These are phyloP conservation scores for Danio choprae DNA, from an alignment of 2,797 vertebrate genomes.

Conservation along the genomic window DNA sequence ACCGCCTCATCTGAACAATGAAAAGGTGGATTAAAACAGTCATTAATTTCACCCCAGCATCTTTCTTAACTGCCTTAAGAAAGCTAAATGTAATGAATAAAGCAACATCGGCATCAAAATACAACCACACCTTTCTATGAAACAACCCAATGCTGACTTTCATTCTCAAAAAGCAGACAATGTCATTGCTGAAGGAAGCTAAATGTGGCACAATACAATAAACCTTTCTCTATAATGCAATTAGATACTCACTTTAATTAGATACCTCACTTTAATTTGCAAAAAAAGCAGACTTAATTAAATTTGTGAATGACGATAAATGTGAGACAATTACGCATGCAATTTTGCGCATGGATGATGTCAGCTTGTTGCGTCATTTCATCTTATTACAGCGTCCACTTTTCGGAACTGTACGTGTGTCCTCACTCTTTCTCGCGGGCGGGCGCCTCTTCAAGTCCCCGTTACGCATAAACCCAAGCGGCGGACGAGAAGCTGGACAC, in stretches of 20 bases:
- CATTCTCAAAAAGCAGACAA: neutral
- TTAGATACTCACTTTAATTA: neutral
- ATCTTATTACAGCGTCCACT: conserved; percentile 9
- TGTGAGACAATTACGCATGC: neutral
- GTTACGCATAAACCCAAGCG: neutral
- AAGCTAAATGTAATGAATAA: neutral
- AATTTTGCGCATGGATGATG: conserved; percentile 20
- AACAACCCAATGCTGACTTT: neutral
- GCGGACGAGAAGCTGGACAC: neutral
- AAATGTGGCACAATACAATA: neutral
- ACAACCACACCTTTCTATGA: neutral
- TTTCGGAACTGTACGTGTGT: conserved; percentile 13
- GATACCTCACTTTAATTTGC: neutral
- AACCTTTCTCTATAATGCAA: neutral
- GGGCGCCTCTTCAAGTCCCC: conserved; percentile 22
- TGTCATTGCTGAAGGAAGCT: neutral
- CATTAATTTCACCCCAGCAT: neutral
- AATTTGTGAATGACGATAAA: neutral
- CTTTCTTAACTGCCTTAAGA: neutral
- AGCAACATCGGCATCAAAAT: neutral
- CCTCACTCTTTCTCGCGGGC: neutral
- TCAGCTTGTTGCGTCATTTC: conserved; percentile 43
- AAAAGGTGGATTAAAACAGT: neutral
- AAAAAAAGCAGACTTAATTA: neutral
- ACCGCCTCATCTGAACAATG: neutral